These are phyloP conservation scores for Poeciliopsis occidentalis DNA, from an alignment of 2,113 vertebrate genomes.

Conservation along the genomic window DNA sequence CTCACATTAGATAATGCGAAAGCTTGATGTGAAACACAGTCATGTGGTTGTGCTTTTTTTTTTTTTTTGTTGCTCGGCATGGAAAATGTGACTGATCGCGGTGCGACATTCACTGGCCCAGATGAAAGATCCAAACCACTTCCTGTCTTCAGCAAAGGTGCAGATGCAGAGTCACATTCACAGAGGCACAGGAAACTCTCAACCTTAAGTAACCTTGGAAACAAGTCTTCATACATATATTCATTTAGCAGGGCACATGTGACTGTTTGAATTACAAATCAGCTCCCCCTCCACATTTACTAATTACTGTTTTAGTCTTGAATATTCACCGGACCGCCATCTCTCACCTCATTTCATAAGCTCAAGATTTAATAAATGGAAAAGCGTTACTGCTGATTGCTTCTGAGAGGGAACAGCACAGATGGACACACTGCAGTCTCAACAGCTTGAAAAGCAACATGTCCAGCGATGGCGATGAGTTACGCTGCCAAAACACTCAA, in stretches of 20 bases:
- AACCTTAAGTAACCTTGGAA: conserved; percentile 57
- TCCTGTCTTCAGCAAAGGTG: conserved; percentile 68
- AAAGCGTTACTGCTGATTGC: conserved; percentile 41
- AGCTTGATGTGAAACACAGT: conserved; percentile 49
- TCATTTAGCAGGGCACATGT: conserved; percentile 31
- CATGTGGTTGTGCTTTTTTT: conserved; percentile 39
- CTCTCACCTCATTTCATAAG: conserved; percentile 20
- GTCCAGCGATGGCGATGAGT: conserved; percentile 55
- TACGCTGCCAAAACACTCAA: conserved; percentile 69
- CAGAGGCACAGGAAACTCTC: conserved; percentile 26
- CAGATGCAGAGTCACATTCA: conserved; percentile 49
- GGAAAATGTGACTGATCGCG: conserved; percentile 74
- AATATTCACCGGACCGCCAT: conserved; percentile 37
- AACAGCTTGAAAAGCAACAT: conserved; percentile 81
- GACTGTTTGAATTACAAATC: conserved; percentile 58
- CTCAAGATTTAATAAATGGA: conserved; percentile 40
- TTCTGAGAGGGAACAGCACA: conserved; percentile 66
- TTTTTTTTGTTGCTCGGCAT: conserved; percentile 28
- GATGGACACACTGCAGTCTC: conserved; percentile 74
- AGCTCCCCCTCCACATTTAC: conserved; percentile 23
- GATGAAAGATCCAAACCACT: conserved; percentile 71
- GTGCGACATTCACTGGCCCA: conserved; percentile 47
- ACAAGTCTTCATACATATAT: conserved; percentile 50
- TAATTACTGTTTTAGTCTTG: conserved; percentile 53
- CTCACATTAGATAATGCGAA: conserved; percentile 65